Conservation (phyloP, 2,888 invertebrate species). For the Nomada goodeniana region DNA sequence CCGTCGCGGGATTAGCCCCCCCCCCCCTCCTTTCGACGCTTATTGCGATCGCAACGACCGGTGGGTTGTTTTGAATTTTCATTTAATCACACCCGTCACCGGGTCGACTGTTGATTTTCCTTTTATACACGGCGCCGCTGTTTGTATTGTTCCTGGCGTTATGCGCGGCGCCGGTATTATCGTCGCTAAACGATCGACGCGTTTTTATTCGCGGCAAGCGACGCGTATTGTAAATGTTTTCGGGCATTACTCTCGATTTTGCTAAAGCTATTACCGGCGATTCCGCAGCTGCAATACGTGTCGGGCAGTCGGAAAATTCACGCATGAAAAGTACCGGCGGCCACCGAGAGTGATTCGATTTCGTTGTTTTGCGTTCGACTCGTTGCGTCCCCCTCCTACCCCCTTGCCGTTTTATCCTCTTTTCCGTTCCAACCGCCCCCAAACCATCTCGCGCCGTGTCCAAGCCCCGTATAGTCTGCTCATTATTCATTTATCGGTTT, state of each 20-base stretch:
- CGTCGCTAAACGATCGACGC: conserved; percentile 58
- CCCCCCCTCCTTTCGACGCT: neutral
- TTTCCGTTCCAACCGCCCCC: conserved; percentile 24
- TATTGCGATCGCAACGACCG: conserved; percentile 3
- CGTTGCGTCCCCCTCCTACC: conserved; percentile 50
- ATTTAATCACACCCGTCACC: conserved; percentile 2
- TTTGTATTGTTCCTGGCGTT: conserved; percentile 18
- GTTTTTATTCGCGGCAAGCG: conserved; percentile 73
- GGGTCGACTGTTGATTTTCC: neutral
- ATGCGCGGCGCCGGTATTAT: conserved; percentile 32
- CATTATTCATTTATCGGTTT: conserved; percentile 83
- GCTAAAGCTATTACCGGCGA: conserved; percentile 73
- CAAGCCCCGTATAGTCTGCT: conserved; percentile 73
- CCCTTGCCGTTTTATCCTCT: conserved; percentile 17
- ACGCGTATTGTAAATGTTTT: conserved; percentile 74
- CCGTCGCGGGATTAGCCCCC: neutral
- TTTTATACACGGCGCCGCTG: neutral
- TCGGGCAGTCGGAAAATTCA: conserved; percentile 79
- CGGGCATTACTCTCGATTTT: conserved; percentile 75
- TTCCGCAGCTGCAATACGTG: conserved; percentile 73
- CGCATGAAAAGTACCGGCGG: conserved; percentile 82
- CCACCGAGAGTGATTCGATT: conserved; percentile 82
- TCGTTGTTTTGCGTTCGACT: conserved; percentile 80
- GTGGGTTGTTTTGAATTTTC: conserved; percentile 25
- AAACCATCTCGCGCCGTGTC: conserved; percentile 55